phyloP scores from a whole-genome alignment of 2,888 invertebrate genomes.

The Erebia epiphron region DNA sequence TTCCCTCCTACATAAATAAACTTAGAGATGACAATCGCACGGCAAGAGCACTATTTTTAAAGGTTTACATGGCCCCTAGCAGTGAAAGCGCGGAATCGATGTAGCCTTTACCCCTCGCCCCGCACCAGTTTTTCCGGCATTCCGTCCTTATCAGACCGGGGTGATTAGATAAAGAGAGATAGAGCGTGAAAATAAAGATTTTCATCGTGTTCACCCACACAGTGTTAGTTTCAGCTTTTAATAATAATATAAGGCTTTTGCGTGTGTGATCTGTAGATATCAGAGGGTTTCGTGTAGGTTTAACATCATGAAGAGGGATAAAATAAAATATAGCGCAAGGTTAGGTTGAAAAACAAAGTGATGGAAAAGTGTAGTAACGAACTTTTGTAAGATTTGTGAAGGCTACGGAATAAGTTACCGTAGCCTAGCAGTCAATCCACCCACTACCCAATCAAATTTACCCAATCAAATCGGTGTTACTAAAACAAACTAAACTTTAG shows the following conservation, averaged over 20 bases:
- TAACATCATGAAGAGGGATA: slow-evolving; percentile 55
- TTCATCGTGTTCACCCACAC: slow-evolving; percentile 83
- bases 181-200: slow-evolving; percentile 84
- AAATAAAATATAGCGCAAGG: slow-evolving; percentile 54
- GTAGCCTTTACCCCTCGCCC: slow-evolving; percentile 82
- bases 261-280: slow-evolving; percentile 65
- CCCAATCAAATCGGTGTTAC: neutral
- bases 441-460: no score
- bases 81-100: slow-evolving; percentile 84
- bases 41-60: slow-evolving; percentile 79
- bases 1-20: slow-evolving; percentile 69
- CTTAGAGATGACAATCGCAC: slow-evolving; percentile 79
- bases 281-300: slow-evolving; percentile 55
- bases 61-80: slow-evolving; percentile 83
- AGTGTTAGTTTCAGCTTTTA: slow-evolving; percentile 58
- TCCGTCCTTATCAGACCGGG: slow-evolving; percentile 81
- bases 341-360: slow-evolving; percentile 1
- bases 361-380: neutral
- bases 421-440: no score
- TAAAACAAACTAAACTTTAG: neutral
- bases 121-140: slow-evolving; percentile 82
- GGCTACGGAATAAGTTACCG: no score
- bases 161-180: slow-evolving; percentile 84
- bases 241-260: slow-evolving; percentile 59
- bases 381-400: neutral